Conservation (phyloP, 2,797 vertebrate genomes). For the Diplodus sargus region DNA sequence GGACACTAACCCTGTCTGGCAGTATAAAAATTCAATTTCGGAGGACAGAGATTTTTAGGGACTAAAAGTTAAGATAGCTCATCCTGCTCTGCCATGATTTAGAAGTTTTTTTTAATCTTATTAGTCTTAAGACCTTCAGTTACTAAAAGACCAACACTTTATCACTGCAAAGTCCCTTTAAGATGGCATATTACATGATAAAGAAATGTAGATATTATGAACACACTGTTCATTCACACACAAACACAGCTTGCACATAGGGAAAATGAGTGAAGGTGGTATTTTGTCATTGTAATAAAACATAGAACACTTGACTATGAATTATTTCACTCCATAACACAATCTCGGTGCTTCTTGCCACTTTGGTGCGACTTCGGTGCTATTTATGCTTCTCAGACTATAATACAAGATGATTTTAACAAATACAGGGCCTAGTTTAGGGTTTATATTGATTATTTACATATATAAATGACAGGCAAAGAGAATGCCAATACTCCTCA, state of each 20-base stretch:
- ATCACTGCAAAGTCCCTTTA: neutral
- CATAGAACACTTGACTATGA: no score
- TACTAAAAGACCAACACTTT: neutral
- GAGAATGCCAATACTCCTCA: conserved; percentile 62
- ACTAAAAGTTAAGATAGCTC: neutral
- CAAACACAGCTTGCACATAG: neutral
- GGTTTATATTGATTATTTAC: conserved; percentile 58
- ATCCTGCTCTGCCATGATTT: neutral
- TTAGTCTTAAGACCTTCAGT: no score
- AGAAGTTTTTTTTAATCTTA: neutral
- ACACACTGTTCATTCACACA: neutral
- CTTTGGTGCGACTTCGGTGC: conserved; percentile 7
- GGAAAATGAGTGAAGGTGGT: neutral
- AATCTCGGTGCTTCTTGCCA: neutral
- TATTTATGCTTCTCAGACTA: neutral
- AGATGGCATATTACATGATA: neutral
- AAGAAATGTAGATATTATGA: neutral
- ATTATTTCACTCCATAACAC: conserved; percentile 14
- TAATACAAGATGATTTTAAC: conserved; percentile 34
- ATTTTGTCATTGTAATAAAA: neutral
- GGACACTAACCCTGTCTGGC: neutral
- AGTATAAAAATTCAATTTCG: neutral
- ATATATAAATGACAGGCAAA: conserved; percentile 66
- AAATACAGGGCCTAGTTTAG: conserved; percentile 38
- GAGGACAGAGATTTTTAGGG: neutral